Percentiles rank a stretch among this genome's conserved stretches.
These are phyloP conservation scores for Saxidomus purpurata DNA, from an alignment of 1,140 invertebrate species.

Conservation along the genomic window DNA sequence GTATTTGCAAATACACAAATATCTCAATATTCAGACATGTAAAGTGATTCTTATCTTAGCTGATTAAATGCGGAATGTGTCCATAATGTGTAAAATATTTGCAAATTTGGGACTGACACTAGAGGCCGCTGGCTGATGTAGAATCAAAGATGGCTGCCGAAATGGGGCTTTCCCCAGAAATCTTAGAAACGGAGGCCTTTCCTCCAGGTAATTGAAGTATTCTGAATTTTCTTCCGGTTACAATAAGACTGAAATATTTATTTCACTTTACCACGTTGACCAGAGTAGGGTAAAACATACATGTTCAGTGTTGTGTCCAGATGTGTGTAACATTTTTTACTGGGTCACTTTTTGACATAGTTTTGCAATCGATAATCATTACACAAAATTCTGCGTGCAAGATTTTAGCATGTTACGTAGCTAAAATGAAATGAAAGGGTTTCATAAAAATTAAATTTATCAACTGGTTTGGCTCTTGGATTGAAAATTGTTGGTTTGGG, in stretches of 20 bases:
- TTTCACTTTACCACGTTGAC: neutral
- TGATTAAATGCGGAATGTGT: constrained; percentile 49
- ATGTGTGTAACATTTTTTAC: neutral
- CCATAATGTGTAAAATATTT: constrained; percentile 58
- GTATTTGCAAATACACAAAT: constrained; percentile 20
- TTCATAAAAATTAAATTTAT: neutral
- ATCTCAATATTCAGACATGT: constrained; percentile 44
- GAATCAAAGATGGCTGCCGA: constrained; percentile 75
- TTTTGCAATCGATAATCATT: constrained; percentile 38
- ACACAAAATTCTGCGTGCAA: neutral
- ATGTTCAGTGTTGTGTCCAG: neutral
- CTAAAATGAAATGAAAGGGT: neutral
- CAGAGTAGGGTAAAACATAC: neutral
- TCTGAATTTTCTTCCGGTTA: neutral
- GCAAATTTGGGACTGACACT: constrained; percentile 68
- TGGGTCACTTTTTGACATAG: constrained; percentile 33
- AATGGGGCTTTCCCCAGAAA: constrained; percentile 73
- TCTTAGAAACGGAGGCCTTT: constrained; percentile 70
- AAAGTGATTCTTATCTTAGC: constrained; percentile 32
- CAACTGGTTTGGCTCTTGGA: too few relatives aligned
- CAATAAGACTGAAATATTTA: neutral
- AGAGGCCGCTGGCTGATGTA: constrained; percentile 75
- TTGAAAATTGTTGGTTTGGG: too few relatives aligned
- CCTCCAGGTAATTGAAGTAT: constrained; percentile 62
- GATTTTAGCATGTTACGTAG: neutral